Base-by-base conservation (phyloP, 2,888 invertebrate species). In the Meganola albula region DNA sequence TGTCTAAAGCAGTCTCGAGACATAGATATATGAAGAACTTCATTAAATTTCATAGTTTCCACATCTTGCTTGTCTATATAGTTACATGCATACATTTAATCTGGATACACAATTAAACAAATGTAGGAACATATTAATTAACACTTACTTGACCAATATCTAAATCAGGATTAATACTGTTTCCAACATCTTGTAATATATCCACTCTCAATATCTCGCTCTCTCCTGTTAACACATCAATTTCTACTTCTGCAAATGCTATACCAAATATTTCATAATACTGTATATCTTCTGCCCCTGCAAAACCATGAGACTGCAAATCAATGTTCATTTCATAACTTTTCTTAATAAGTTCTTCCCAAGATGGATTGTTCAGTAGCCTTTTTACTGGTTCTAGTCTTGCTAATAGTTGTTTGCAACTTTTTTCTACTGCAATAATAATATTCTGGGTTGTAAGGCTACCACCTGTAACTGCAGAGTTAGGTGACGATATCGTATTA, bases 161-260 rank as follows among this genome's bases (percentile, higher is more conserved):
- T 18, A 92, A 76, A 50, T 88, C 75, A 12, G 92, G 92, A 67
- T 88, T 92, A 41, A 92, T 64, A 67, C 90, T 90, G 40, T 88
- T 78, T 2, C 93, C 93, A 1, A 87, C 87, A 58, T 93, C 93
- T 68, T 92, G 91, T 10, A 91, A 60, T 28, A 93, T 60, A 58
- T 93, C 92, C 0, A 91, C 90, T 37, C 92, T 82, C 1, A 66
- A 64, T 4, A 92, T 62, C 48, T 90, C 74, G 49, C 88, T 87
- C 58, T 92, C 90, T 10, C 94, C 94, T 0, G 93, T 94, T n/a
- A 94, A 68, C 6, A 93, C 72, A 62, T 37, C 37, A 7, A 37
- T n/a, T 16, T 37, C 32, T 2, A 37, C 37, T 22, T 37, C 37
- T 16, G 31, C 24, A 6, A 28, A 2, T 6, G 32, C 13, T 1